Conservation (phyloP, 2,113 vertebrate genomes). For the Rousettus leschenaultii region DNA sequence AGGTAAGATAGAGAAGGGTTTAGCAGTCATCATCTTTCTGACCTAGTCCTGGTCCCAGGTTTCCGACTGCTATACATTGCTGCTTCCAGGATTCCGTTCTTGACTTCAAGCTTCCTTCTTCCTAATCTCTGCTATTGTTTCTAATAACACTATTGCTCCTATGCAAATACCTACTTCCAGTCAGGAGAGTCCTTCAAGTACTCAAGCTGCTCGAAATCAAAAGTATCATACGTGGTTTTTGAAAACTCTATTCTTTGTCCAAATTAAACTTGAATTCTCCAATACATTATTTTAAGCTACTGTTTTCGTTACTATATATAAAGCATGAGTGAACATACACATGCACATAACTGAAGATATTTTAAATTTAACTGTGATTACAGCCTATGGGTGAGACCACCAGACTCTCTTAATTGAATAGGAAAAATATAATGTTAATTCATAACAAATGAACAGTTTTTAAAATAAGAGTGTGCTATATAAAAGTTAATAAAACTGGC, state of each 20-base stretch:
- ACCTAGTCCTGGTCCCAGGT: not conserved
- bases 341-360: not conserved
- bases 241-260: not conserved
- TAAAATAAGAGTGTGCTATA: conserved; percentile 48
- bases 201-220: not conserved
- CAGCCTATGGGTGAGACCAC: conserved; percentile 23
- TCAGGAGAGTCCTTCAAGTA: not conserved
- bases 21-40: not conserved
- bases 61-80: not conserved
- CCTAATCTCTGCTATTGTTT: not conserved
- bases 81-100: not conserved
- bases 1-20: not conserved
- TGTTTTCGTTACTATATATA: not conserved
- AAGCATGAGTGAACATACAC: not conserved
- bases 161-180: not conserved
- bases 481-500: conserved; percentile 61
- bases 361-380: conserved; percentile 50
- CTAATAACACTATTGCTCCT: not conserved
- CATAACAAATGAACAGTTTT: conserved; percentile 46
- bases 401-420: conserved; percentile 48
- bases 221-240: not conserved
- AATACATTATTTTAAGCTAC: not conserved
- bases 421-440: conserved; percentile 47
- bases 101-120: not conserved
- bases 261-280: not conserved